phyloP scores from a whole-genome alignment of 2,797 vertebrate species.

The Gallinago solitaria region DNA sequence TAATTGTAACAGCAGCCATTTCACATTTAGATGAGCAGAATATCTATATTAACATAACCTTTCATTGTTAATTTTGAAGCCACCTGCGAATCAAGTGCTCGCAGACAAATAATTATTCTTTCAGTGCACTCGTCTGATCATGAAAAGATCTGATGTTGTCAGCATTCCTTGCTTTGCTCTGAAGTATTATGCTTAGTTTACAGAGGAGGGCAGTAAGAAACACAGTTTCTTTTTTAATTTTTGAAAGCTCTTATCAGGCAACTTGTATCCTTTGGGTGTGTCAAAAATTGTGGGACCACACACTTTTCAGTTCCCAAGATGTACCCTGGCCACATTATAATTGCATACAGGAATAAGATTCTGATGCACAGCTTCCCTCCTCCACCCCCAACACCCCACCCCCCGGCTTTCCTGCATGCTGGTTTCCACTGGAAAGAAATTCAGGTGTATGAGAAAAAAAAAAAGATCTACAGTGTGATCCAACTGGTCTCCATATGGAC shows the following conservation, averaged over 20 bases:
- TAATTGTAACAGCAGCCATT: neutral
- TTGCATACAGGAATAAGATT: neutral
- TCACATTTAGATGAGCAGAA: neutral
- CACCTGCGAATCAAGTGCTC: neutral
- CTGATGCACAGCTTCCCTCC: neutral
- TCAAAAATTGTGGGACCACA: neutral
- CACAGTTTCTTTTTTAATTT: neutral
- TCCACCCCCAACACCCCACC: too few species aligned
- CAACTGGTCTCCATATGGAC: neutral
- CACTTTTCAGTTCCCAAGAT: neutral
- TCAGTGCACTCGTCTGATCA: neutral
- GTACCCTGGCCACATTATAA: neutral
- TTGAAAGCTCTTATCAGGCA: neutral
- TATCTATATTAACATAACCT: neutral
- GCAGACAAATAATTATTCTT: neutral
- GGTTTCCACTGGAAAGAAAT: neutral
- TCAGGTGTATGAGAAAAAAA: neutral
- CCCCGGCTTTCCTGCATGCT: neutral
- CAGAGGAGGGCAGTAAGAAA: neutral
- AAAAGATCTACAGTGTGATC: neutral
- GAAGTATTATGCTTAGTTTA: neutral
- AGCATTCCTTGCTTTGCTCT: neutral
- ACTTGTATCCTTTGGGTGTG: neutral
- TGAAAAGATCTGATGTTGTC: neutral
- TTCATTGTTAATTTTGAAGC: neutral